Evolutionary conservation across 2,113 vertebrate genomes (phyloP).

Genomic region (Pluvialis apricaria): DNA sequence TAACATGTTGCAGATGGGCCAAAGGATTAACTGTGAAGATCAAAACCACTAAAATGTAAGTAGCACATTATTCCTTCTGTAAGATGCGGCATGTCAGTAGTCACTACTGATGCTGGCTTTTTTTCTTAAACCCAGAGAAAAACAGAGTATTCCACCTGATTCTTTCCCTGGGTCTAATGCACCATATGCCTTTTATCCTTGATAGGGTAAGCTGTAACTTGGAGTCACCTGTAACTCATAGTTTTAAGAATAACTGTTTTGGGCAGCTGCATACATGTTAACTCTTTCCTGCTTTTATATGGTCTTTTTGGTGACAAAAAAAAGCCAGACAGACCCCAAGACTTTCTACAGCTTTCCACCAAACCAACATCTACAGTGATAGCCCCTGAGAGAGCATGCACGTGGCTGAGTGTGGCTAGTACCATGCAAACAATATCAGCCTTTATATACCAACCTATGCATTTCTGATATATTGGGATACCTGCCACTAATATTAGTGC

Average conservation of each 20-base stretch:
- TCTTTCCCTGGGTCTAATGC: not conserved
- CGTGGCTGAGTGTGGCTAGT: not conserved
- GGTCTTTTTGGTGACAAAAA: not conserved
- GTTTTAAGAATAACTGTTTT: not conserved
- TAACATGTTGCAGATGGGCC: not conserved
- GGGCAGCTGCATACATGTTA: not conserved
- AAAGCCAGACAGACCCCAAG: not conserved
- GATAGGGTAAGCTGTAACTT: not conserved
- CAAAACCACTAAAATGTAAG: not conserved
- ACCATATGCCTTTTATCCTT: not conserved
- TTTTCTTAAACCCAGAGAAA: not conserved
- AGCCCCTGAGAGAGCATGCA: rapidly evolving
- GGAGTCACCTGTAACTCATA: not conserved
- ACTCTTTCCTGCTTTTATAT: not conserved
- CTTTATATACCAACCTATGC: not conserved
- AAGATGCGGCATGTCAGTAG: not conserved
- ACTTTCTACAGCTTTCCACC: not conserved
- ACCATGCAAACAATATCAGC: not conserved
- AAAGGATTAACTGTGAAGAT: not conserved
- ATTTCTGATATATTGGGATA: not conserved
- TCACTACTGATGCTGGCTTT: not conserved
- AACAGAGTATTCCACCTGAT: not conserved
- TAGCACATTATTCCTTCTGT: not conserved
- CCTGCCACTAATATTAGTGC: not conserved
- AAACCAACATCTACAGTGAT: not conserved